Percentiles rank a stretch among this genome's conserved stretches.
Conservation (phyloP, 2,888 invertebrate species). For the Gisinianus flammeolus region DNA sequence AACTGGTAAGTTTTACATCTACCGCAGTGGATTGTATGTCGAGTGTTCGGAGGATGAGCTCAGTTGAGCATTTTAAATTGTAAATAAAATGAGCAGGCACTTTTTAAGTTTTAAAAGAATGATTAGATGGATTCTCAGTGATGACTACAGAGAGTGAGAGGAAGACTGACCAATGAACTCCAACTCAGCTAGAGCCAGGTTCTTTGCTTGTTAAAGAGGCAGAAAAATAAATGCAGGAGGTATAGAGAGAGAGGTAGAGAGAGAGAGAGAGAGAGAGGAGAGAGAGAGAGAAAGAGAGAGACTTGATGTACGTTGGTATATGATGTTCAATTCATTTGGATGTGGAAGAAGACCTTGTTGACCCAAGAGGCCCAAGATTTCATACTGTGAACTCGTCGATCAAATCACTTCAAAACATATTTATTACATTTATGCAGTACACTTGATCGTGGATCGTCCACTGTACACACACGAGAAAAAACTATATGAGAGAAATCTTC, state of each 20-base stretch:
- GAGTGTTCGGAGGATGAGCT: background rate
- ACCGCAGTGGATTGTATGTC: background rate
- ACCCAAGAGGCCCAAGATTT: constrained; percentile 36
- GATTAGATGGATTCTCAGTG: constrained; percentile 7
- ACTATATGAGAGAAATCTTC: constrained; percentile 10
- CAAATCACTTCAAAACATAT: constrained; percentile 35
- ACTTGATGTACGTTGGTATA: background rate
- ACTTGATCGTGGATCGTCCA: too few species aligned
- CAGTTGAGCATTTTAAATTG: background rate
- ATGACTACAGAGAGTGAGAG: background rate
- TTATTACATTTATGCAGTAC: constrained; percentile 40
- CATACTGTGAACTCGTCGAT: constrained; percentile 38
- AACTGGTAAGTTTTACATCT: background rate
- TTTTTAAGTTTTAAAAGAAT: background rate
- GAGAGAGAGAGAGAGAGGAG: background rate
- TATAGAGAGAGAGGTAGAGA: background rate
- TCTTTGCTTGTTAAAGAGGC: background rate
- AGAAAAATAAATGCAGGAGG: background rate
- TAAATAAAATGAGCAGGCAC: background rate
- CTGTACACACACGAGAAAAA: background rate
- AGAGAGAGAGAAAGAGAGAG: background rate
- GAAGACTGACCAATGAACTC: constrained; percentile 6
- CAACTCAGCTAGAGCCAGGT: background rate
- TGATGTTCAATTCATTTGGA: background rate
- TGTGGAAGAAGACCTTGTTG: constrained; percentile 25